A percentile compares a stretch with the other conserved stretches of the same genome.
Evolutionary conservation across 1,140 invertebrate species (phyloP).

Genomic region (Drosophila lacertosa): DNA sequence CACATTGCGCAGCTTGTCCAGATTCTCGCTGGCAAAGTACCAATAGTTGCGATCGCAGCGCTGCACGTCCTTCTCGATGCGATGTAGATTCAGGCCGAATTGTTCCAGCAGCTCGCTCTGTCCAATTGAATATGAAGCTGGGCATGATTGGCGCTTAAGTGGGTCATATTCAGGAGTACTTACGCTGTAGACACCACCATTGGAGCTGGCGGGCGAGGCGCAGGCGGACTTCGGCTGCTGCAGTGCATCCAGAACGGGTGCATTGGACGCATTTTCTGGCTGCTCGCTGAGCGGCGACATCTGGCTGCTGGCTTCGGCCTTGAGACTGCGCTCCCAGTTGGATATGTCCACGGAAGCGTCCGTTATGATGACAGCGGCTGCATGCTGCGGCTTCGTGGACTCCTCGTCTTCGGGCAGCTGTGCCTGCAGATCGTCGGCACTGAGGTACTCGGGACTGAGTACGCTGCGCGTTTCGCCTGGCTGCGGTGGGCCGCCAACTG

Average conservation of each 20-base stretch:
- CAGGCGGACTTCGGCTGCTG: conserved; percentile 86
- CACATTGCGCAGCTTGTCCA: conserved; percentile 97
- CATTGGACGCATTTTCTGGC: conserved; percentile 4
- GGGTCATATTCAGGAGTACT: conserved; percentile 76
- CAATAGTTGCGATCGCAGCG: conserved; percentile 96
- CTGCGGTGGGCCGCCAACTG: conserved; percentile 63
- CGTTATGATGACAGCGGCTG: conserved; percentile 87
- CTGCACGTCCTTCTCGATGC: conserved; percentile 98
- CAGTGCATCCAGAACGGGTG: conserved; percentile 75
- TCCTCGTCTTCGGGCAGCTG: conserved; percentile 62
- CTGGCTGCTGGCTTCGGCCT: conserved; percentile 53
- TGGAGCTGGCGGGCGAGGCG: conserved; percentile 92
- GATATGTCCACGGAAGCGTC: conserved; percentile 88
- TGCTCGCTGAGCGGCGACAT: conserved; percentile 63
- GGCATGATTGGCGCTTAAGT: no score
- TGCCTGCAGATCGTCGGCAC: conserved; percentile 73
- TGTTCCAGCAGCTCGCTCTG: conserved; percentile 93
- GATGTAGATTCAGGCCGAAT: conserved; percentile 96
- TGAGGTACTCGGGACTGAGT: conserved; percentile 75
- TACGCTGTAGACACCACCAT: conserved; percentile 94
- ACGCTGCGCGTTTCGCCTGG: conserved; percentile 50
- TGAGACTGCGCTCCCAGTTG: conserved; percentile 80
- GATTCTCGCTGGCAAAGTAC: conserved; percentile 94
- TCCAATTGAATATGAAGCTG: background rate
- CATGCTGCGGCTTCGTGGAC: conserved; percentile 24